Percentiles rank a stretch among this genome's conserved stretches.
phyloP scores from a whole-genome alignment of 1,140 invertebrate genomes.

The Elymnias hypermnestra region DNA sequence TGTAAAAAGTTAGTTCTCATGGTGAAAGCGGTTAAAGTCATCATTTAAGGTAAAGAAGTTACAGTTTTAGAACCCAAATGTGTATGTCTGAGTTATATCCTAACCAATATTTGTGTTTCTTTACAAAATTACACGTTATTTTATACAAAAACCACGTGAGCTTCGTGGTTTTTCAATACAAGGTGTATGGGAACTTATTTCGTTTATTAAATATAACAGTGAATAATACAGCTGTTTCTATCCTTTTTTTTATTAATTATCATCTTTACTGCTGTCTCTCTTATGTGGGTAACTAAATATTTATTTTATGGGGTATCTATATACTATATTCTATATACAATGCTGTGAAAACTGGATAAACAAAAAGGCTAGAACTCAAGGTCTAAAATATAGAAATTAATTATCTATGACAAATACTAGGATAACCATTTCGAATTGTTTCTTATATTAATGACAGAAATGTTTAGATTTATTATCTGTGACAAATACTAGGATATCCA shows the following conservation, averaged over 20 bases:
- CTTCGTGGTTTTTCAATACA: conserved; percentile 3
- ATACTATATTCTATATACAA: too few species aligned
- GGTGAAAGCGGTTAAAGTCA: not conserved
- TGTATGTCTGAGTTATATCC: conserved; percentile 1
- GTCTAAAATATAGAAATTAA: too few species aligned
- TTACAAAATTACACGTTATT: not conserved
- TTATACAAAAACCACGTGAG: not conserved
- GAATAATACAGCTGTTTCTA: not conserved
- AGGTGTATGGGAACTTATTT: conserved; percentile 2
- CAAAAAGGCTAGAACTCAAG: too few species aligned
- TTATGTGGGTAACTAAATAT: not conserved
- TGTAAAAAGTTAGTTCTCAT: too few species aligned
- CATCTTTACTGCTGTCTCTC: not conserved
- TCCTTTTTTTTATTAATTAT: not conserved
- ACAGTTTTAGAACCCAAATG: not conserved
- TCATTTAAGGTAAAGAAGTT: conserved; percentile 2
- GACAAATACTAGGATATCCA: too few species aligned
- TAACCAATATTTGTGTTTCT: conserved; percentile 2
- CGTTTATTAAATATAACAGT: not conserved
- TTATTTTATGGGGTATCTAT: too few species aligned
- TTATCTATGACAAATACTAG: too few species aligned
- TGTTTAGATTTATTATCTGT: too few species aligned
- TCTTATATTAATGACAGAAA: too few species aligned
- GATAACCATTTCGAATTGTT: too few species aligned
- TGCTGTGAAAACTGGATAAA: too few species aligned